Percentiles rank a stretch among this genome's conserved stretches.
phyloP scores from a whole-genome alignment of 2,888 invertebrate genomes.

The Palloptera scutellata region DNA sequence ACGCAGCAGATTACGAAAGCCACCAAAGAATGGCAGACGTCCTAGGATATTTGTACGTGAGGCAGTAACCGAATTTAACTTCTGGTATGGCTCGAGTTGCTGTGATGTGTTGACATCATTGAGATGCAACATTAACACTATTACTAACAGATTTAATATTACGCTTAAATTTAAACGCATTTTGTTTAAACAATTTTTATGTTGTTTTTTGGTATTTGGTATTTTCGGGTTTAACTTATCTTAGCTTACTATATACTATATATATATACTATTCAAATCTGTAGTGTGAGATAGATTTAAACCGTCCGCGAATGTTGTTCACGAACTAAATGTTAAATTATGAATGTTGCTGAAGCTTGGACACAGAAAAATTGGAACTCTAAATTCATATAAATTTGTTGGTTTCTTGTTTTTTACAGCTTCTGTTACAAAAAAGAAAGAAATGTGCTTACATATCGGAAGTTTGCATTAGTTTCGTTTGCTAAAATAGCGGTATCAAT shows the following conservation, averaged over 20 bases:
- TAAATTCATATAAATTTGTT: too few species aligned
- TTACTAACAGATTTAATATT: not conserved
- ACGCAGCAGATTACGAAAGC: conserved; percentile 52
- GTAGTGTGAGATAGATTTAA: not conserved
- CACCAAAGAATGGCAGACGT: conserved; percentile 51
- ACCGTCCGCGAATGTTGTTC: conserved; percentile 24
- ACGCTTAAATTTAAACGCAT: not conserved
- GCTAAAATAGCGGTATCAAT: not conserved
- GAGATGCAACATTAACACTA: not conserved
- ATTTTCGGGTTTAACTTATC: not conserved
- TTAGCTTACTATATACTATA: not conserved
- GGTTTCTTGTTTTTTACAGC: too few species aligned
- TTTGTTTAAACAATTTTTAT: not conserved
- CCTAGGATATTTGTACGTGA: conserved; percentile 64
- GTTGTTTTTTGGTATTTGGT: not conserved
- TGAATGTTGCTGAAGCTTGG: conserved; percentile 23
- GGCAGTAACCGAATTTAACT: conserved; percentile 64
- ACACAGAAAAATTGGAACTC: conserved; percentile 3
- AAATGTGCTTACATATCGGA: not conserved
- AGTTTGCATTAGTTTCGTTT: not conserved
- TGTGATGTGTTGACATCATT: not conserved
- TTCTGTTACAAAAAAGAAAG: conserved; percentile 12
- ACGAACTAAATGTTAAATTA: conserved; percentile 21
- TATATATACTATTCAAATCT: not conserved
- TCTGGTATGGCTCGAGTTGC: conserved; percentile 8